Evolutionary conservation across 2,113 vertebrate genomes (phyloP).

Genomic region (Serinus canaria): DNA sequence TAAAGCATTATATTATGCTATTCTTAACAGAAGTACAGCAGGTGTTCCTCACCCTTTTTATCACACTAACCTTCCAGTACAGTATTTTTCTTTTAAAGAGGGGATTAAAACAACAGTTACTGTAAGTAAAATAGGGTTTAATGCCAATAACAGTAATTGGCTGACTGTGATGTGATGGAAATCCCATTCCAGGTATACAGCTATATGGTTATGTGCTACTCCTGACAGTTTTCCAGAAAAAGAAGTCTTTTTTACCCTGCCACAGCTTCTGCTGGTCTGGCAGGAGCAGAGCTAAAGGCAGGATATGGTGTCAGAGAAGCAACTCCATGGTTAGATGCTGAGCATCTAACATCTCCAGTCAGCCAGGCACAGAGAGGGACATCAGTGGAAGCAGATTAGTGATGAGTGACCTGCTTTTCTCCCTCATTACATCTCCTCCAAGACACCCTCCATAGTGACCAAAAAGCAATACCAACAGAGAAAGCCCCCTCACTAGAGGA

Average conservation of each 20-base stretch:
- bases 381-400: background rate
- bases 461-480: background rate
- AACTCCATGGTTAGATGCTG: background rate
- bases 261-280: background rate
- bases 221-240: background rate
- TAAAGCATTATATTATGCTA: background rate
- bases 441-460: background rate
- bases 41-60: background rate
- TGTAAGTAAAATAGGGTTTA: background rate
- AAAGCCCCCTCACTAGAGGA: background rate
- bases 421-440: background rate
- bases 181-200: background rate
- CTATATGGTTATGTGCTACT: background rate
- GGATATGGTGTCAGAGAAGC: background rate
- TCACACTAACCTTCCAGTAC: background rate
- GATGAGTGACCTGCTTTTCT: constrained; percentile 27
- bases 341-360: background rate
- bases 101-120: background rate
- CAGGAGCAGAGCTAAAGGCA: background rate
- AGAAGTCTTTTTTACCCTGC: background rate
- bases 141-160: background rate
- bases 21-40: background rate
- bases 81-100: background rate
- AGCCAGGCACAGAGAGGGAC: background rate
- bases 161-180: background rate